Conservation (phyloP, 92 coral and sea anemone species). For the Phymanthus crucifer region DNA sequence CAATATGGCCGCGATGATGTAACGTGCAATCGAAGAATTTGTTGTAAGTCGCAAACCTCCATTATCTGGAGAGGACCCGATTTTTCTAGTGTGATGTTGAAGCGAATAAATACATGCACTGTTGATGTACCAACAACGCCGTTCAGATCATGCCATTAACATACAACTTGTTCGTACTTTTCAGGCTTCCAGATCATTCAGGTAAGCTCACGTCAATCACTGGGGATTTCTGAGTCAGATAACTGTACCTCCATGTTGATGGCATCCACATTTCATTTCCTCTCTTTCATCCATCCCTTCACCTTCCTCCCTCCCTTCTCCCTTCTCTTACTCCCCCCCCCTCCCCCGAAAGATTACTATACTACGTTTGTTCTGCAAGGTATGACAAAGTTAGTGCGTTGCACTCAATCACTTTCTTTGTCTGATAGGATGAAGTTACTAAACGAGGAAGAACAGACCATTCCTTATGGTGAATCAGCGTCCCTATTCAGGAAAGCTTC, state of each 20-base stretch:
- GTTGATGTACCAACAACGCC: background rate
- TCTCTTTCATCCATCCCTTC: background rate
- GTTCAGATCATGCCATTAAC: background rate
- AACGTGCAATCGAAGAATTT: no score
- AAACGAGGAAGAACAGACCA: slow-evolving; percentile 58
- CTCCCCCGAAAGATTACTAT: no score
- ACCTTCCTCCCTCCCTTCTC: background rate
- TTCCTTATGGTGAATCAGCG: slow-evolving; percentile 56
- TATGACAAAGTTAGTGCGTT: no score
- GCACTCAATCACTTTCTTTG: background rate
- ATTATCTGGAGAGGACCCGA: no score
- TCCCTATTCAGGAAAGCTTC: slow-evolving; percentile 77
- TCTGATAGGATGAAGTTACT: slow-evolving; percentile 36
- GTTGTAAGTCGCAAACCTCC: no score
- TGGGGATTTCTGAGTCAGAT: no score
- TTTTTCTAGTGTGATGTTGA: background rate
- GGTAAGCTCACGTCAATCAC: slow-evolving; percentile 36
- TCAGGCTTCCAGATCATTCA: slow-evolving; percentile 42
- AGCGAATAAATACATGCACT: background rate
- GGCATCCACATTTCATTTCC: background rate
- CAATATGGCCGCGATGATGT: no score
- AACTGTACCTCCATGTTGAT: background rate
- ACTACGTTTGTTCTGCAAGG: no score
- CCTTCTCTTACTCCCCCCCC: no score
- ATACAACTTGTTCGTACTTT: slow-evolving; percentile 11